Evolutionary conservation across 2,113 vertebrate genomes (phyloP).

Genomic region (Stigmatopora argus): DNA sequence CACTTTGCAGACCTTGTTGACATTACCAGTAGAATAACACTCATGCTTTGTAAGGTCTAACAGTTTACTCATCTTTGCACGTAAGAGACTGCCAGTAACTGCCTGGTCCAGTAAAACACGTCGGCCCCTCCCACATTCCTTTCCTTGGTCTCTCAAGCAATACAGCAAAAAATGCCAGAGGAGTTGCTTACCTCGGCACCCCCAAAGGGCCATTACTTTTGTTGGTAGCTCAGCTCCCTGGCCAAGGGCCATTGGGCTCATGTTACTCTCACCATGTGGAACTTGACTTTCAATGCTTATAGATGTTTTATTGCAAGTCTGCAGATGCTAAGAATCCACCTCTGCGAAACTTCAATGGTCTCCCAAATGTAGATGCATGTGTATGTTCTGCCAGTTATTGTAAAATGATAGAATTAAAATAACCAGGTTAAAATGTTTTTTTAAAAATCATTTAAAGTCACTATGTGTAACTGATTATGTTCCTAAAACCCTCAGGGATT

Average conservation of each 20-base stretch:
- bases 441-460: no score
- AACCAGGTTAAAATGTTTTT: no score
- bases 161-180: constrained; percentile 46
- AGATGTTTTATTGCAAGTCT: constrained; percentile 5
- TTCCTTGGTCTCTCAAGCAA: constrained; percentile 43
- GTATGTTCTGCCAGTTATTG: constrained; percentile 1
- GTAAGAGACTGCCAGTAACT: constrained; percentile 34
- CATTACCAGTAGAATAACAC: constrained; percentile 45
- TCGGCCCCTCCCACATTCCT: constrained; percentile 47
- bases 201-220: constrained; percentile 31
- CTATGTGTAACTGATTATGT: no score
- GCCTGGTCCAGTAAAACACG: constrained; percentile 43
- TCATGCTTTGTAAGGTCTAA: constrained; percentile 26
- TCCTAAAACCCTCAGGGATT: no score
- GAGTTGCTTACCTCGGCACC: constrained; percentile 44
- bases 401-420: no score
- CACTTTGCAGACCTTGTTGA: constrained; percentile 52
- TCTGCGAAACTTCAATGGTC: background rate
- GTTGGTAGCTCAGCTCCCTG: constrained; percentile 21
- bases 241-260: constrained; percentile 33
- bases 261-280: constrained; percentile 49
- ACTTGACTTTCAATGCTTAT: constrained; percentile 26
- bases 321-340: constrained; percentile 12
- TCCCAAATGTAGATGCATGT: background rate
- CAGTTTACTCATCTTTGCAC: constrained; percentile 35